Percentiles rank a stretch among this genome's conserved stretches.
Evolutionary conservation across 2,113 vertebrate species (phyloP).

Genomic region (Columba livia): DNA sequence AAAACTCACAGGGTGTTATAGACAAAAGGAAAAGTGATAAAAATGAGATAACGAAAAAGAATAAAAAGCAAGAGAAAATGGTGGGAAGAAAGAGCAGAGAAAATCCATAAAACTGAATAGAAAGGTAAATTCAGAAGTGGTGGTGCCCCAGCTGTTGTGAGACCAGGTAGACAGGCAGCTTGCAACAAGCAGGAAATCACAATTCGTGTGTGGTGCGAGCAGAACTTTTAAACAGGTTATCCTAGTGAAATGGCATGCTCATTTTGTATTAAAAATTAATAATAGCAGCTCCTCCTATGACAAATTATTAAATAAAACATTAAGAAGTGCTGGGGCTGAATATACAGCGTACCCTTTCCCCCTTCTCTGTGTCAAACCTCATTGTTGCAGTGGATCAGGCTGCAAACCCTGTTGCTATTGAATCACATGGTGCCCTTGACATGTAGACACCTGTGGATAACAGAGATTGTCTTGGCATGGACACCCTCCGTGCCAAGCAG

Average conservation of each 20-base stretch:
- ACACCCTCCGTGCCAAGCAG: accelerated
- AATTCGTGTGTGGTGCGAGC: accelerated
- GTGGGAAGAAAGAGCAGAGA: not conserved
- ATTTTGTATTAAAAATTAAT: not conserved
- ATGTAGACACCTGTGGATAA: accelerated
- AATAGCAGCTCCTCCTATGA: not conserved
- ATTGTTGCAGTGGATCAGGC: not conserved
- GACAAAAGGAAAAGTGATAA: not conserved
- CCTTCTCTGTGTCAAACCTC: not conserved
- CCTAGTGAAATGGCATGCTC: accelerated
- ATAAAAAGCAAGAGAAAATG: not conserved
- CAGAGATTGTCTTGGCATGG: accelerated
- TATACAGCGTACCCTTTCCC: too few species aligned
- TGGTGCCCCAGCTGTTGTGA: not conserved
- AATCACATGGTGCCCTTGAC: accelerated
- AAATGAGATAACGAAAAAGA: not conserved
- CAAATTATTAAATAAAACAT: not conserved
- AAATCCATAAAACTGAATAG: accelerated
- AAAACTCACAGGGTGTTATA: not conserved
- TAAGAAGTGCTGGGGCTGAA: not conserved
- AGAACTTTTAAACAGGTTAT: not conserved
- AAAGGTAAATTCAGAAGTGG: not conserved
- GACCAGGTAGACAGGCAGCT: not conserved
- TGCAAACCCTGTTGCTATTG: not conserved
- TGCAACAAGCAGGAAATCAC: not conserved